These are phyloP conservation scores for Byasa hedistus DNA, from an alignment of 2,888 invertebrate species.

Conservation along the genomic window DNA sequence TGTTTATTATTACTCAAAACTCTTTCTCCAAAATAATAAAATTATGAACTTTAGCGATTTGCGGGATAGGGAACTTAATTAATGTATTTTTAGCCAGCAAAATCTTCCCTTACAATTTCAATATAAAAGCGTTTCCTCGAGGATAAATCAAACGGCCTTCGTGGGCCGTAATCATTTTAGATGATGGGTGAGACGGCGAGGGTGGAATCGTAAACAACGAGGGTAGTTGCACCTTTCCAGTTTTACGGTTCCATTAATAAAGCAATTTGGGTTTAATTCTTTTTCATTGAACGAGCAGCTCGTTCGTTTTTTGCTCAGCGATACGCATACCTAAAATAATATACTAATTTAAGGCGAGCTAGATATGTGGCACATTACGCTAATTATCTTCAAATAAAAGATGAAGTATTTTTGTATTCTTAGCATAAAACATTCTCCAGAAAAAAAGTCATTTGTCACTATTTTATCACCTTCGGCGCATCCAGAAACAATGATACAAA, in stretches of 20 bases:
- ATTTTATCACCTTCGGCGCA: too few species aligned
- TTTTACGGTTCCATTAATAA: neutral
- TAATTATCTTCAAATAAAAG: too few species aligned
- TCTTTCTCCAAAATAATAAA: neutral
- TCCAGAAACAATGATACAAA: too few species aligned
- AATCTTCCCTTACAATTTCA: constrained; percentile 17
- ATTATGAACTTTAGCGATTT: neutral
- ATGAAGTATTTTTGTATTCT: too few species aligned
- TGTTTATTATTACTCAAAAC: neutral
- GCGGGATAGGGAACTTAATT: neutral
- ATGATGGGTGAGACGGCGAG: constrained; percentile 19
- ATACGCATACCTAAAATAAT: too few species aligned
- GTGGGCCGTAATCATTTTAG: constrained; percentile 24
- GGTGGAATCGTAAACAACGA: constrained; percentile 17
- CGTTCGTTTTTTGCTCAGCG: neutral
- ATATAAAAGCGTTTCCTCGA: constrained; percentile 23
- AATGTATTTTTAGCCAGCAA: constrained; percentile 3
- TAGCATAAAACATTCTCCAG: too few species aligned
- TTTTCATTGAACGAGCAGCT: neutral
- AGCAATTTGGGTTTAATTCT: neutral
- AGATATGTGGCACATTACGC: too few species aligned
- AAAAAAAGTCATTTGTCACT: too few species aligned
- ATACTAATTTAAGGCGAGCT: too few species aligned
- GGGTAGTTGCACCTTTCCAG: constrained; percentile 2
- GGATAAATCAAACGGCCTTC: constrained; percentile 18